Base-by-base conservation (phyloP, 2,113 vertebrate species). In the Sardina pilchardus region DNA sequence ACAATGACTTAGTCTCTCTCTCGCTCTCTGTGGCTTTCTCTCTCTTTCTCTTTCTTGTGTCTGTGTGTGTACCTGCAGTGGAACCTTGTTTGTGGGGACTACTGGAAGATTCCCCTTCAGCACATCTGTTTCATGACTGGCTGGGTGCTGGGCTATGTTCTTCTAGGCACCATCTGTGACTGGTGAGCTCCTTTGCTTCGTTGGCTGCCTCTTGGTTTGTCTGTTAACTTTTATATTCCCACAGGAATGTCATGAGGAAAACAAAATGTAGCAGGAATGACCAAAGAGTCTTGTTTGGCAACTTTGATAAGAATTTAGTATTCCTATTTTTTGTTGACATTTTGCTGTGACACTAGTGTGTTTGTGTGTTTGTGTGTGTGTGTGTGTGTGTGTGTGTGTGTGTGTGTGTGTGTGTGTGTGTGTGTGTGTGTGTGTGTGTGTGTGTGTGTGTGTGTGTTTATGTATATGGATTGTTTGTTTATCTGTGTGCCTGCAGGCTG, bases 71-170 rank as follows among this genome's bases (percentile, higher is more conserved):
- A 30, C 1, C 12, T 82, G 82, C 59, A 81, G 97, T 97, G 97
- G 98, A 92, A 97, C 90, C 91, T 98, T 24, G 95, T 97, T 71
- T 97, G 97, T 85, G 53, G 86, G 0, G 87, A 95, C 0, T 91
- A 92, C 90, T 97, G 97, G 98, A 96, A 96, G 92, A 94, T 97
- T 88, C 96, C 96, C 0, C 85, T 97, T 88, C 96, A 97, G 84
- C 96, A 96, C 75, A 94, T 94, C 86, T 95, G 95, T 45, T 95
- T 96, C 92, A 93, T 96, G 92, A 92, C 94, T 42, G 97, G 97
- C 86, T 96, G 96, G 96, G 90, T 94, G 0, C 82, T 96, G 84
- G 97, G 97, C 82, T 98, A 94, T 36, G 14, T 96, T 56, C 7
- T 94, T 0, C 89, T 97, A 0, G 97, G 98, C 6, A 85, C 93